Evolutionary conservation across 53 echinoderm and acorn worm genomes (phyloP).

Genomic region (Apostichopus leukothele): DNA sequence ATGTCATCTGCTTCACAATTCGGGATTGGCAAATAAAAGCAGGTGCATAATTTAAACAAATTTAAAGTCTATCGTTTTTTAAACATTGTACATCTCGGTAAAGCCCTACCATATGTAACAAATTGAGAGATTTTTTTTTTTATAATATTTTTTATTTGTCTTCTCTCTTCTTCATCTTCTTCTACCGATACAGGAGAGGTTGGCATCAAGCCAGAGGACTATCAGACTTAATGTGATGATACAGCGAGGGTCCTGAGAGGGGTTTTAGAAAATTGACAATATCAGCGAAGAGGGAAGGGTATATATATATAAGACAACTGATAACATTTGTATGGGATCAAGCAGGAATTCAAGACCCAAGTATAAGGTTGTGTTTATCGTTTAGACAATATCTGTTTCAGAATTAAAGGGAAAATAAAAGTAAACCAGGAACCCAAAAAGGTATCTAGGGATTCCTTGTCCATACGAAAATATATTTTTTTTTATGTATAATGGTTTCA

Average conservation of each 20-base stretch:
- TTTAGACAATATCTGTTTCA: too few species aligned
- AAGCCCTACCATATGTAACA: neutral
- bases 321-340: constrained; percentile 3
- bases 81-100: neutral
- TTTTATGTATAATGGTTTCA: too few species aligned
- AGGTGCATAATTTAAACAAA: neutral
- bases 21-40: constrained; percentile 1
- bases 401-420: too few species aligned
- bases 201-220: neutral
- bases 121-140: neutral
- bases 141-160: neutral
- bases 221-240: constrained; percentile 1
- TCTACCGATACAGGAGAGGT: neutral
- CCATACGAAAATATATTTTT: too few species aligned
- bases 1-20: neutral
- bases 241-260: neutral
- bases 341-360: neutral
- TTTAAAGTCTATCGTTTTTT: neutral
- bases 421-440: too few species aligned
- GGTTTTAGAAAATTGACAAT: constrained; percentile 1
- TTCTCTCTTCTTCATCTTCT: neutral
- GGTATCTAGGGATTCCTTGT: too few species aligned
- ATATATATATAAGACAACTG: neutral
- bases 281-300: neutral
- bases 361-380: too few species aligned